Base-by-base conservation (phyloP, 1,140 invertebrate species). In the Caenorhabditis inopinata region DNA sequence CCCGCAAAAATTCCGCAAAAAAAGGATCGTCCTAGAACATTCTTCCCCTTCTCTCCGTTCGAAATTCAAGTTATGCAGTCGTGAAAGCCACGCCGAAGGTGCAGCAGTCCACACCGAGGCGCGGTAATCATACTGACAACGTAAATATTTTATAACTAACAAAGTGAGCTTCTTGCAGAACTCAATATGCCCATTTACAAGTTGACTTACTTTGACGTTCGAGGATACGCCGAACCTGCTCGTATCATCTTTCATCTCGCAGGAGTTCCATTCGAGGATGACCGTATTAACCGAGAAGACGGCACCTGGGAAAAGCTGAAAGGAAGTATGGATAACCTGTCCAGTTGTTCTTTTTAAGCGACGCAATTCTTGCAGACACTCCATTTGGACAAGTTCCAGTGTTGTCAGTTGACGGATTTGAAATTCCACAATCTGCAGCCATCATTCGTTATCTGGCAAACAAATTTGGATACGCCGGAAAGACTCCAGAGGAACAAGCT, bases 121-220 rank as follows among this genome's bases (percentile, higher is more conserved):
- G n/a, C n/a, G n/a, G n/a, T n/a, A n/a, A n/a, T n/a, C n/a, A n/a
- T n/a, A n/a, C n/a, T n/a, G n/a, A n/a, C n/a, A n/a, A n/a, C n/a
- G n/a, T n/a, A n/a, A n/a, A n/a, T n/a, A n/a, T n/a, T n/a, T n/a
- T n/a, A n/a, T n/a, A n/a, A n/a, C n/a, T n/a, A n/a, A n/a, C n/a
- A n/a, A n/a, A n/a, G n/a, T n/a, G n/a, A n/a, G n/a, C n/a, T n/a
- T n/a, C n/a, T n/a, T n/a, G n/a, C n/a, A n/a, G n/a, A n/a, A n/a
- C n/a, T n/a, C 48, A 76, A 3, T 21, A 81, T 81, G 79, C 73
- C 74, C 23, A 18, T 32, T n/a, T 81, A 81, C 79, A 81, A 81
- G 29, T n/a, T 81, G 73, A 79, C 42, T 23, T 81, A 81, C 27
- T 81, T 81, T 32, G 18, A 51, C 16, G 49, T 25, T 14, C 73